phyloP scores from a whole-genome alignment of 2,113 vertebrate species.

The Heliornis fulica region DNA sequence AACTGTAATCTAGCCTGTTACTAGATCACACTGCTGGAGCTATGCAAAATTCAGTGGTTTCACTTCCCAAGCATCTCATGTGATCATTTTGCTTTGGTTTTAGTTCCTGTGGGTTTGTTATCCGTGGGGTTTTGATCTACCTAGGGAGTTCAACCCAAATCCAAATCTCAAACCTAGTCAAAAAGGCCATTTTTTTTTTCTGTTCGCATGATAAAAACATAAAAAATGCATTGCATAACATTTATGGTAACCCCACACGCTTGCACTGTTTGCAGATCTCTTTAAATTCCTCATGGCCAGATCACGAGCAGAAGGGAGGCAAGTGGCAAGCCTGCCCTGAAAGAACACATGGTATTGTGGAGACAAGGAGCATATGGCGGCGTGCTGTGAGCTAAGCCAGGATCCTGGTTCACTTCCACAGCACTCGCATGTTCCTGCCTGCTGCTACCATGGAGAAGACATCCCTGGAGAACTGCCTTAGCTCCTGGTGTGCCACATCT shows the following conservation, averaged over 20 bases:
- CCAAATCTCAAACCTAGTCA: neutral
- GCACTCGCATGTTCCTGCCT: neutral
- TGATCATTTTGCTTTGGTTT: neutral
- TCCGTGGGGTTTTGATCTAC: constrained; percentile 6
- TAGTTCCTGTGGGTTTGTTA: neutral
- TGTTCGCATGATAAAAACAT: neutral
- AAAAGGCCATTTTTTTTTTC: neutral
- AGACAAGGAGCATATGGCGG: neutral
- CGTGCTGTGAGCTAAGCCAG: neutral
- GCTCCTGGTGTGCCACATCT: neutral
- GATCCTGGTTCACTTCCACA: neutral
- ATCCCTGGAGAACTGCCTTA: neutral
- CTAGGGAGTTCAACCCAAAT: neutral
- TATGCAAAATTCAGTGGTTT: constrained; percentile 42
- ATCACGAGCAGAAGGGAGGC: neutral
- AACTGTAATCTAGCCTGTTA: neutral
- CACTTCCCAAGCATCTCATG: neutral
- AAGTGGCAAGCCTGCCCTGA: neutral
- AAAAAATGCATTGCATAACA: neutral
- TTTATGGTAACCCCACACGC: neutral
- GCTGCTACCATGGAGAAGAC: neutral
- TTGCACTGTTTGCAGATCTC: neutral
- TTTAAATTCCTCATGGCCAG: neutral
- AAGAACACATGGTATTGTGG: neutral
- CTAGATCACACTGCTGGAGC: neutral